These are phyloP conservation scores for Babyrousa celebensis DNA, from an alignment of 2,797 vertebrate species.

Conservation along the genomic window DNA sequence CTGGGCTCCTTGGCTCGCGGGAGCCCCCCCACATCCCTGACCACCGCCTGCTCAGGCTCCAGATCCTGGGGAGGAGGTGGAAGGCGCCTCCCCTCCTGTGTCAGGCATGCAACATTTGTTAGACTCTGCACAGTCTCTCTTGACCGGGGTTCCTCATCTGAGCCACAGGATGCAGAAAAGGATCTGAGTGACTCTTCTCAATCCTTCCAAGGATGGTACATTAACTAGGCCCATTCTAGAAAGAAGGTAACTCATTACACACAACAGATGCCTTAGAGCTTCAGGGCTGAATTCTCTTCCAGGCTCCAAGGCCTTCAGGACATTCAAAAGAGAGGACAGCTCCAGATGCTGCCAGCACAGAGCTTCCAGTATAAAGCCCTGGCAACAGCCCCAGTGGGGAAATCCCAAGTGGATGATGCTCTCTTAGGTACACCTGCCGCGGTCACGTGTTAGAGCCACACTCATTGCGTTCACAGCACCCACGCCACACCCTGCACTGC, in stretches of 20 bases:
- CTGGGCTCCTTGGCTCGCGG: neutral
- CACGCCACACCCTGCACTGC: neutral
- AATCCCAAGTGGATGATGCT: neutral
- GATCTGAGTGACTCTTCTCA: constrained; percentile 61
- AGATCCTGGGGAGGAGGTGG: neutral
- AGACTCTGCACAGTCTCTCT: constrained; percentile 54
- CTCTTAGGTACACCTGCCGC: neutral
- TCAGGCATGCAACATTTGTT: constrained; percentile 27
- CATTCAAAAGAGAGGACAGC: neutral
- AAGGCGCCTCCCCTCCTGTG: neutral
- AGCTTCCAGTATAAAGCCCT: neutral
- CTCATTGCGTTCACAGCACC: neutral
- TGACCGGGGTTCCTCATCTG: neutral
- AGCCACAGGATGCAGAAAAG: constrained; percentile 55
- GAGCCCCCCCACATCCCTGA: neutral
- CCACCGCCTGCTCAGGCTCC: constrained; percentile 5
- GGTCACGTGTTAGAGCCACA: neutral
- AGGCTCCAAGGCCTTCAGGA: neutral
- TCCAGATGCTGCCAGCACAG: neutral
- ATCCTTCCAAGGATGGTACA: constrained; percentile 55
- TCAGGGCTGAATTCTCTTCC: constrained; percentile 14
- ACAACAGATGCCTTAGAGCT: neutral
- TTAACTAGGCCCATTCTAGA: constrained; percentile 62
- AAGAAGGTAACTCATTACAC: constrained; percentile 71
- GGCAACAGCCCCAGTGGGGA: neutral